These are phyloP conservation scores for Telmatherina bonti DNA, from an alignment of 2,797 vertebrate genomes.

Conservation along the genomic window DNA sequence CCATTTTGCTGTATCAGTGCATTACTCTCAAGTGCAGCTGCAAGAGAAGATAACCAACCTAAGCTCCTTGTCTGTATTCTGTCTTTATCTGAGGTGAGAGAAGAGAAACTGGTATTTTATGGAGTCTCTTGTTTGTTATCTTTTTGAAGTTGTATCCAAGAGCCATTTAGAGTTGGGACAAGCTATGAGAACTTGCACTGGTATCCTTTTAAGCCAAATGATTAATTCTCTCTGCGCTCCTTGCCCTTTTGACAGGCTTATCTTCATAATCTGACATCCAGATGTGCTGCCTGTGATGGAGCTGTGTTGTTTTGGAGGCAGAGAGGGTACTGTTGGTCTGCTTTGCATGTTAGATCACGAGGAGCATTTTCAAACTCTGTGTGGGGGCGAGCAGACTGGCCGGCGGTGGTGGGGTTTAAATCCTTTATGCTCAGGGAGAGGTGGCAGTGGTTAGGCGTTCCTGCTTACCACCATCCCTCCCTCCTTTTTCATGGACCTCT, in stretches of 20 bases:
- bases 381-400: constrained; percentile 71
- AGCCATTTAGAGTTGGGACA: constrained; percentile 44
- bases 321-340: constrained; percentile 57
- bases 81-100: constrained; percentile 56
- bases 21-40: constrained; percentile 65
- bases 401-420: constrained; percentile 59
- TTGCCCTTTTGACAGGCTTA: constrained; percentile 64
- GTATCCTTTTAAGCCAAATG: constrained; percentile 61
- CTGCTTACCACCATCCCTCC: constrained; percentile 80
- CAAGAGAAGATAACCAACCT: constrained; percentile 58
- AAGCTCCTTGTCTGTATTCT: constrained; percentile 60
- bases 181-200: constrained; percentile 40
- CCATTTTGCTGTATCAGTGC: constrained; percentile 26
- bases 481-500: constrained; percentile 83
- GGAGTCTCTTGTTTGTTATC: constrained; percentile 56
- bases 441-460: constrained; percentile 71
- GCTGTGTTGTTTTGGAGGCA: constrained; percentile 58
- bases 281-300: constrained; percentile 65
- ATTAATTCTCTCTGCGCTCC: constrained; percentile 62
- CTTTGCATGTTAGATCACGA: constrained; percentile 62
- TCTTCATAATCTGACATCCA: constrained; percentile 73
- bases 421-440: constrained; percentile 50
- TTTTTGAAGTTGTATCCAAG: constrained; percentile 71
- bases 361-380: constrained; percentile 59
- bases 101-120: constrained; percentile 59